phyloP scores from a whole-genome alignment of 2,113 vertebrate species.

The Amazona vittata region DNA sequence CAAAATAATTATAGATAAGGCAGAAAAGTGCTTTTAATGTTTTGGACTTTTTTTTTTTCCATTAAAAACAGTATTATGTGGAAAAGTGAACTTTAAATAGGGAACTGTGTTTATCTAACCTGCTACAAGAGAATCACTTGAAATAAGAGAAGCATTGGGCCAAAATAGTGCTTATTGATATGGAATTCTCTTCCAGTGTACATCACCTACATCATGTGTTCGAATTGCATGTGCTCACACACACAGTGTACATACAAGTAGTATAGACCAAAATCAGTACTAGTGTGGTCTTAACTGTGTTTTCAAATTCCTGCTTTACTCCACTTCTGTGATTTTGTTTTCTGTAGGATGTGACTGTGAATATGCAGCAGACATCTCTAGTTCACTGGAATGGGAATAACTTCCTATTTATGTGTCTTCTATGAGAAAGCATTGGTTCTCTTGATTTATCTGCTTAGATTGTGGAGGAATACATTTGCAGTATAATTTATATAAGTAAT shows the following conservation, averaged over 20 bases:
- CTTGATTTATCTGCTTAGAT: background rate
- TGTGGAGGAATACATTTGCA: background rate
- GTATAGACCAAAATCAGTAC: background rate
- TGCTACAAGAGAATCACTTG: background rate
- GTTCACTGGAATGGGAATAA: background rate
- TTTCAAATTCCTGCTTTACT: background rate
- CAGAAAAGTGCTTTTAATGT: background rate
- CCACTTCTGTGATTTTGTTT: background rate
- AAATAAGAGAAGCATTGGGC: background rate
- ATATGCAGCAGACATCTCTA: background rate
- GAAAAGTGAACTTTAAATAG: background rate
- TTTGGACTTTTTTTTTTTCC: background rate
- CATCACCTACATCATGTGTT: background rate
- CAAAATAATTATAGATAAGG: background rate
- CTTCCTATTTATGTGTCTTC: background rate
- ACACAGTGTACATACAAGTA: background rate
- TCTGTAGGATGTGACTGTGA: background rate
- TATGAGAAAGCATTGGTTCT: background rate
- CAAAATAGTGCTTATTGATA: background rate
- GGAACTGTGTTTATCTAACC: background rate
- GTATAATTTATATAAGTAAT: background rate
- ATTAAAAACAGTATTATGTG: background rate
- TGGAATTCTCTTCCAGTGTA: background rate
- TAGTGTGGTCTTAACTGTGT: background rate
- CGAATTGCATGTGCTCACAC: accelerated